Conservation (phyloP, 2,797 vertebrate species). For the Coreius guichenoti region DNA sequence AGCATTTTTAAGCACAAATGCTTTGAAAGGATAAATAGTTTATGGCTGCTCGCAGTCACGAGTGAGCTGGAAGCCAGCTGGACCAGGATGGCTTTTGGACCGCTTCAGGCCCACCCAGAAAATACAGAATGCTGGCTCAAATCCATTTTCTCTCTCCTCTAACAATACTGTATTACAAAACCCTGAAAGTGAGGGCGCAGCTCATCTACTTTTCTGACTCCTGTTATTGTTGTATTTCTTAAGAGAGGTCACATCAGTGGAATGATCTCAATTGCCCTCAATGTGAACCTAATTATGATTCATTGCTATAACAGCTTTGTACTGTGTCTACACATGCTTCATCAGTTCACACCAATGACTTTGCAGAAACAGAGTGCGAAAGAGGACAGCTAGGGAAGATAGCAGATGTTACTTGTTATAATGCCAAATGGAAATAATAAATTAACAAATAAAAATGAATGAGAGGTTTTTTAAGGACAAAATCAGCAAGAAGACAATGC, state of each 20-base stretch:
- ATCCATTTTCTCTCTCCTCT: not conserved
- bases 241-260: constrained; percentile 11
- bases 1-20: constrained; percentile 29
- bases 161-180: constrained; percentile 23
- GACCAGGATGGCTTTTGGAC: constrained; percentile 26
- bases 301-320: not conserved
- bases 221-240: not conserved
- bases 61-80: constrained; percentile 47
- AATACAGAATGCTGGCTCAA: constrained; percentile 22
- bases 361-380: not conserved
- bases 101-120: constrained; percentile 46
- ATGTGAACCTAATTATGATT: constrained; percentile 28
- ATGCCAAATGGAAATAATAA: not conserved
- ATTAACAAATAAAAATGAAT: not conserved
- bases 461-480: constrained; percentile 9
- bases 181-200: not conserved
- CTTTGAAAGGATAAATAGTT: constrained; percentile 22
- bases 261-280: constrained; percentile 10
- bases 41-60: constrained; percentile 26
- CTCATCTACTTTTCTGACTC: constrained; percentile 14
- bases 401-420: constrained; percentile 27
- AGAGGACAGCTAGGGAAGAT: constrained; percentile 7
- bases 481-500: not conserved
- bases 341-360: constrained; percentile 8
- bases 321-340: constrained; percentile 10